phyloP scores from a whole-genome alignment of 92 coral and sea anemone species.

The Porites rus region DNA sequence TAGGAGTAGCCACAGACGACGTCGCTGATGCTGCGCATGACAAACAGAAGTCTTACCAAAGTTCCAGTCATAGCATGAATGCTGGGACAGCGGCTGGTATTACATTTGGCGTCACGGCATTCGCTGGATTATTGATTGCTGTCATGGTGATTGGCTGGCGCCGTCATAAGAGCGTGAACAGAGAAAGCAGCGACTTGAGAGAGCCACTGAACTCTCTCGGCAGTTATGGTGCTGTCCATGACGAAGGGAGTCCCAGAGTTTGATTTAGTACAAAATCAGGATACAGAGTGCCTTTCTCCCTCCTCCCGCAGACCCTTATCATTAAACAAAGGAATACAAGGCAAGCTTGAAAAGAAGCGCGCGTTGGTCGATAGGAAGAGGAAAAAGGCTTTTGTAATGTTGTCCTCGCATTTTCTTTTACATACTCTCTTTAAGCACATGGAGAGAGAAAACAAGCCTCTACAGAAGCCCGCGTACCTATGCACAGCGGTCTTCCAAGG shows the following conservation, averaged over 20 bases:
- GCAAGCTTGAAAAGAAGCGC: too few relatives aligned
- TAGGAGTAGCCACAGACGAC: conserved; percentile 21
- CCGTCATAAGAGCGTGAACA: conserved; percentile 48
- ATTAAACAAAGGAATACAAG: too few relatives aligned
- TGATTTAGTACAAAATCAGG: background rate
- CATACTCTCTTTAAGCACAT: too few relatives aligned
- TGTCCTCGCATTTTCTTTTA: too few relatives aligned
- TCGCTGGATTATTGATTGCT: conserved; percentile 62
- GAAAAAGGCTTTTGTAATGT: too few relatives aligned
- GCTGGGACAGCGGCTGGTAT: conserved; percentile 79
- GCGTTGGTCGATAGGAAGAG: too few relatives aligned
- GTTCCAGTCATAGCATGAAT: conserved; percentile 39
- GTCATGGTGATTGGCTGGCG: conserved; percentile 64
- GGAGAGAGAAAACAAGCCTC: too few relatives aligned
- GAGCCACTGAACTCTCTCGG: conserved; percentile 25
- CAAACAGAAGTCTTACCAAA: conserved; percentile 44
- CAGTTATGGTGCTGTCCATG: conserved; percentile 44
- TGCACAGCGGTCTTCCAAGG: too few relatives aligned
- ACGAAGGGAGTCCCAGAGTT: conserved; percentile 17
- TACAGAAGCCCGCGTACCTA: too few relatives aligned
- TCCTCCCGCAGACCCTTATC: too few relatives aligned
- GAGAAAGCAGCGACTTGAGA: conserved; percentile 23
- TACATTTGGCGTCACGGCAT: conserved; percentile 73
- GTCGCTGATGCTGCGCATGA: background rate
- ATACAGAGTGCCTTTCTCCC: too few relatives aligned